Evolutionary conservation across 1,140 invertebrate species (phyloP).

Genomic region (Eciton burchellii): DNA sequence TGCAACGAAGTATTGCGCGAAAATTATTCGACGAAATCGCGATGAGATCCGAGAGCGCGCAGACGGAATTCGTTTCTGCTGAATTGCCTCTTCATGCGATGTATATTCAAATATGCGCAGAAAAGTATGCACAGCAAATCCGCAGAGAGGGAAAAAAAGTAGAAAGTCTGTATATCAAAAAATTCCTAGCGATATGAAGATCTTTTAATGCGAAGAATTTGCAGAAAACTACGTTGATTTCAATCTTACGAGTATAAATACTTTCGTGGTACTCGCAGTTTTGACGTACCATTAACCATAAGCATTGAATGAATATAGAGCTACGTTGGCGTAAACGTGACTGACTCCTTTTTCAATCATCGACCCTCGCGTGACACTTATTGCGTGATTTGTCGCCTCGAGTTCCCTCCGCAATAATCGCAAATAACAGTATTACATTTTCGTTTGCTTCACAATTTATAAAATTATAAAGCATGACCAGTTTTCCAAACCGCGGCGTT

Average conservation of each 20-base stretch:
- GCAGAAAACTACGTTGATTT: background rate
- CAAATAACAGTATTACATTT: too few species aligned
- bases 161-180: background rate
- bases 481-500: background rate
- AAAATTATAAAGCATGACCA: too few species aligned
- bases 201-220: conserved; percentile 11
- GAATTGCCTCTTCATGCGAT: background rate
- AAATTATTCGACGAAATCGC: background rate
- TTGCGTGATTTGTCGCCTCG: too few species aligned
- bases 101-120: conserved; percentile 23
- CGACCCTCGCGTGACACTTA: too few species aligned
- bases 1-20: background rate
- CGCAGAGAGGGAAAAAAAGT: background rate
- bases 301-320: too few species aligned
- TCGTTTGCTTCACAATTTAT: too few species aligned
- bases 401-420: too few species aligned
- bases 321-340: too few species aligned
- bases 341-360: too few species aligned
- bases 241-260: conserved; percentile 35
- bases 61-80: background rate
- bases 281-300: too few species aligned
- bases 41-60: conserved; percentile 18
- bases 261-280: background rate
- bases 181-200: conserved; percentile 31
- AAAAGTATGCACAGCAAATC: too few species aligned